phyloP scores from a whole-genome alignment of 1,140 invertebrate genomes.

The Drosophila insularis region DNA sequence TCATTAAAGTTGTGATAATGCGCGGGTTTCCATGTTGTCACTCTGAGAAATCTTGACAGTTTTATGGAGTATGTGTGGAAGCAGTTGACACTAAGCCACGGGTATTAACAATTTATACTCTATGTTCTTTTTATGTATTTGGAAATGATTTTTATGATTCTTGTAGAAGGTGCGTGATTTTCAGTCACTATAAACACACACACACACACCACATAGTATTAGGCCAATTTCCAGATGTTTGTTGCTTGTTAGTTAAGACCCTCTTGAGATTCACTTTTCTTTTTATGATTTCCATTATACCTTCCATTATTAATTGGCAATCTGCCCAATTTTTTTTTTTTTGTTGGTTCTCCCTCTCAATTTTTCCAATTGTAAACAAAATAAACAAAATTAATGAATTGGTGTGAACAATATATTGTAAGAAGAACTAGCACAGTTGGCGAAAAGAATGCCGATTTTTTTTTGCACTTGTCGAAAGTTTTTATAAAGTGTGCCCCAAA shows the following conservation, averaged over 20 bases:
- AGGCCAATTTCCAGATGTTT: slow-evolving; percentile 23
- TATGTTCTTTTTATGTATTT: neutral
- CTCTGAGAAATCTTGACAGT: slow-evolving; percentile 47
- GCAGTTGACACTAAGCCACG: slow-evolving; percentile 1
- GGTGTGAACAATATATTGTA: slow-evolving; percentile 47
- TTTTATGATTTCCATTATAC: slow-evolving; percentile 31
- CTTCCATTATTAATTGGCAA: slow-evolving; percentile 34
- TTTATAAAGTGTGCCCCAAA: slow-evolving; percentile 7
- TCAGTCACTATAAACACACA: neutral
- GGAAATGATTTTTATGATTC: slow-evolving; percentile 13
- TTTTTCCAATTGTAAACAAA: slow-evolving; percentile 32
- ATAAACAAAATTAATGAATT: slow-evolving; percentile 47
- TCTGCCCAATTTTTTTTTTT: slow-evolving; percentile 8
- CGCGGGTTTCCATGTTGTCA: slow-evolving; percentile 55
- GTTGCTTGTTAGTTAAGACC: neutral
- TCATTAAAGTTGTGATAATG: slow-evolving; percentile 76
- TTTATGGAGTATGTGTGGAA: slow-evolving; percentile 42
- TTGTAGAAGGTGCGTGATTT: slow-evolving; percentile 10
- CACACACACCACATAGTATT: neutral
- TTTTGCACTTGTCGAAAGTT: slow-evolving; percentile 39
- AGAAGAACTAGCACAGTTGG: neutral
- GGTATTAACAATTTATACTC: slow-evolving; percentile 5
- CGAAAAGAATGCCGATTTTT: slow-evolving; percentile 12
- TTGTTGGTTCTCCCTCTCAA: too few species aligned
- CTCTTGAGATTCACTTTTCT: slow-evolving; percentile 11